Evolutionary conservation across 2,113 vertebrate genomes (phyloP).

Genomic region (Alexandromys fortis): DNA sequence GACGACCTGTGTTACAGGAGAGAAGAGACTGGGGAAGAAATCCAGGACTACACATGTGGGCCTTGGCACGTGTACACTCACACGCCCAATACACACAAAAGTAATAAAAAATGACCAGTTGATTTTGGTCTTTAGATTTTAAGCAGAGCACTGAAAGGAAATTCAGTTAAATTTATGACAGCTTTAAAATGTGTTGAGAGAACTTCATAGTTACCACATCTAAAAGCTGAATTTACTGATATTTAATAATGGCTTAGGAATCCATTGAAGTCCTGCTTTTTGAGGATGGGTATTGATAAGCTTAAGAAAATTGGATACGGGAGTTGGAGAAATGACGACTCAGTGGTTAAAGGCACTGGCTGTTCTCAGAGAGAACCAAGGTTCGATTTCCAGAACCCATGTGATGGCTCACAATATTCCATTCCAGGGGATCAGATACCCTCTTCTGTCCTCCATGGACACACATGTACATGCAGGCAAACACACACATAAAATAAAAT

Average conservation of each 20-base stretch:
- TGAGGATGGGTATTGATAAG: background rate
- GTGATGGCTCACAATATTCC: background rate
- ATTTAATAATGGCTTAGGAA: conserved; percentile 4
- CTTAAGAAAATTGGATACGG: background rate
- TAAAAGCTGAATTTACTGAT: conserved; percentile 12
- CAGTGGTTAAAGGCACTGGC: background rate
- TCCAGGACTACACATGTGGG: background rate
- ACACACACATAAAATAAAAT: background rate
- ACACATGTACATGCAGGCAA: background rate
- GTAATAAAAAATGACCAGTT: background rate
- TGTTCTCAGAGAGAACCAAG: background rate
- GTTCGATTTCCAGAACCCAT: background rate
- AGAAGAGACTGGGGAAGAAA: background rate
- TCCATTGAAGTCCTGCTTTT: background rate
- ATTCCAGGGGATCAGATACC: background rate
- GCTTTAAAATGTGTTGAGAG: conserved; percentile 3
- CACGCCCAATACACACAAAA: background rate
- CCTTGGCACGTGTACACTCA: background rate
- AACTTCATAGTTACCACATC: background rate
- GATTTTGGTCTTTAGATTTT: conserved; percentile 28
- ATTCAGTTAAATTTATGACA: background rate
- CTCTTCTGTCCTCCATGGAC: background rate
- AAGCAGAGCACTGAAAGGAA: background rate
- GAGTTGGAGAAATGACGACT: background rate
- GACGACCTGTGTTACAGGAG: background rate